Percentiles rank a stretch among this genome's conserved stretches.
Conservation (phyloP, 2,113 vertebrate species). For the Rhineura floridana region DNA sequence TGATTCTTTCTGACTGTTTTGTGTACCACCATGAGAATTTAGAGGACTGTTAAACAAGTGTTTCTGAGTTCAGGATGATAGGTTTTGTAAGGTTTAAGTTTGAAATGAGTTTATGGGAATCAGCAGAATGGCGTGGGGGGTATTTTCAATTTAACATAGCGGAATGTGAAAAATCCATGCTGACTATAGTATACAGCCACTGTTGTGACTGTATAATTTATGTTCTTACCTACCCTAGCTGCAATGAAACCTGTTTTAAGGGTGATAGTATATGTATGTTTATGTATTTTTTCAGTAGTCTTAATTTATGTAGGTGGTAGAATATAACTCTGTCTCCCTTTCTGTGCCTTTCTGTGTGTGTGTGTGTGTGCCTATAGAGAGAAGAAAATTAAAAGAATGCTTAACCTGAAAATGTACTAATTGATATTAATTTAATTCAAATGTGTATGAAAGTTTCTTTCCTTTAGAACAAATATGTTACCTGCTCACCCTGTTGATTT, state of each 20-base stretch:
- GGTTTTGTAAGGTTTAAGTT: too few species aligned
- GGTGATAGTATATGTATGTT: conserved; percentile 62
- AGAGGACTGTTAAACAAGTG: too few species aligned
- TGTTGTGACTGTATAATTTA: conserved; percentile 69
- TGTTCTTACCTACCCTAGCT: conserved; percentile 64
- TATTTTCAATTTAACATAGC: too few species aligned
- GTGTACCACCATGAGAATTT: too few species aligned
- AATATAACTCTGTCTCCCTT: conserved; percentile 58
- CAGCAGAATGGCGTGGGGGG: too few species aligned
- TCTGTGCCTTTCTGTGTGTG: conserved; percentile 39
- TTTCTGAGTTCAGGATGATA: too few species aligned
- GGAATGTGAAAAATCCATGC: too few species aligned
- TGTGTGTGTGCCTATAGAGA: conserved; percentile 28
- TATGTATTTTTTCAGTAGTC: conserved; percentile 63
- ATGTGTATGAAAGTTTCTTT: conserved; percentile 71
- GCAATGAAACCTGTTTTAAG: conserved; percentile 55
- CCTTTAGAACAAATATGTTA: conserved; percentile 71
- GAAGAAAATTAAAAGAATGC: conserved; percentile 73
- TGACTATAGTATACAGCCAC: too few species aligned
- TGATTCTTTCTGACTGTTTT: too few species aligned
- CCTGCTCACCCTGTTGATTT: conserved; percentile 64
- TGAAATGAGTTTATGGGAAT: too few species aligned
- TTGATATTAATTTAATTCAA: conserved; percentile 73
- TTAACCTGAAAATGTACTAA: conserved; percentile 67
- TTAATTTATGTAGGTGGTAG: conserved; percentile 68